These are phyloP conservation scores for Alcedo atthis DNA, from an alignment of 2,797 vertebrate species.

Conservation along the genomic window DNA sequence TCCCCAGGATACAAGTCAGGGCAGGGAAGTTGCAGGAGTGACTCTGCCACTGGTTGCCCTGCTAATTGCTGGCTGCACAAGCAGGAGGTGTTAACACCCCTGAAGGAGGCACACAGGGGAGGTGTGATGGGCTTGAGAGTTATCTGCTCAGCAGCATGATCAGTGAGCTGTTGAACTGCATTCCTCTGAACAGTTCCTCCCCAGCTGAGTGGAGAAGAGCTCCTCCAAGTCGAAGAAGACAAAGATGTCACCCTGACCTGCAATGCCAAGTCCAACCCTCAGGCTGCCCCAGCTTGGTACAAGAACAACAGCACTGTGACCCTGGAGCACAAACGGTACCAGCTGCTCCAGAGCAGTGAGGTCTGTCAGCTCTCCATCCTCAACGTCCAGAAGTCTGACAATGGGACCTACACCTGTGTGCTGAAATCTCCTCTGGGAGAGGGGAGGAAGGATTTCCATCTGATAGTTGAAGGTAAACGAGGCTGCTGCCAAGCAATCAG, in stretches of 20 bases:
- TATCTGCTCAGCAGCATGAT: neutral
- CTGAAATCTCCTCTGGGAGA: constrained; percentile 15
- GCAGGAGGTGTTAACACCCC: neutral
- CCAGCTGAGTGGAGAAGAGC: constrained; percentile 68
- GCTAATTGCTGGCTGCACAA: neutral
- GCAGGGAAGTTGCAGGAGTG: neutral
- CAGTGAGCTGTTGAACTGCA: neutral
- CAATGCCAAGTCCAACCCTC: constrained; percentile 84
- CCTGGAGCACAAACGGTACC: constrained; percentile 70
- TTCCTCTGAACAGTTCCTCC: constrained; percentile 81
- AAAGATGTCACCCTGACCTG: constrained; percentile 77
- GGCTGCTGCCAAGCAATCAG: neutral
- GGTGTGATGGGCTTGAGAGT: neutral
- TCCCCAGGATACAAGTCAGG: constrained; percentile 20
- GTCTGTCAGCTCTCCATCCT: constrained; percentile 70
- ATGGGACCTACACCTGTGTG: constrained; percentile 82
- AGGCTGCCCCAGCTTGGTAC: constrained; percentile 81
- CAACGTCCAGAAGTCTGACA: constrained; percentile 75
- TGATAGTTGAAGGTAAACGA: constrained; percentile 84
- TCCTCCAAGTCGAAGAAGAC: constrained; percentile 67
- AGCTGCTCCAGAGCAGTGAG: constrained; percentile 75
- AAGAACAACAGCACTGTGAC: constrained; percentile 71
- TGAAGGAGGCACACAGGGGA: neutral
- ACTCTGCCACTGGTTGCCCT: neutral
- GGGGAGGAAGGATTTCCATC: constrained; percentile 73